Evolutionary conservation across 2,113 vertebrate genomes (phyloP), one percentile per base, ranked within the genome.

Genomic region (Pelmatolapia mariae): DNA sequence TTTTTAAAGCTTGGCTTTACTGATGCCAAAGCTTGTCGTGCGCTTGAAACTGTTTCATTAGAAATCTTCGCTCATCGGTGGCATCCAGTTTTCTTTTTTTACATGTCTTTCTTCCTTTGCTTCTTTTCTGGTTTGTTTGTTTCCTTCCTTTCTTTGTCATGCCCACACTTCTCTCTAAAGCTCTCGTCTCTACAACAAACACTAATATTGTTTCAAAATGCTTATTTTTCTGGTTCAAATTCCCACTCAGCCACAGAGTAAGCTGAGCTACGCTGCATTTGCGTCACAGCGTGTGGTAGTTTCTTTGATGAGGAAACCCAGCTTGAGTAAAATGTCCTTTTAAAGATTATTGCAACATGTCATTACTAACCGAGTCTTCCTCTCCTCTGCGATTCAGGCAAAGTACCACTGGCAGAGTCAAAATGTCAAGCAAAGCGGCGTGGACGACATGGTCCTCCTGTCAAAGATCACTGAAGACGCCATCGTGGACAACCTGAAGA

Each of bases 391-490:
- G 12, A 33, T 85, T 76, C 79, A 98, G 98, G 97, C 94, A 79
- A 99, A 99, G 95, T 99, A 99, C 89, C 98, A 99, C 95, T 99
- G 99, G 99, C 98, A 99, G 96, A 99, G 98, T 96, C 98, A 99
- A 93, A 99, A 99, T 81, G 99, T 99, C 79, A 99, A 99, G 86
- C 98, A 99, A 92, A 99, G 98, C 0, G 98, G 99, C 0, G 98
- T 99, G 96, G 99, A 99, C 0, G 99, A 99, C 96, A 99, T 99
- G 99, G 98, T 99, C 83, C 96, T 99, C 57, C 96, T 99, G 81
- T 97, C 98, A 85, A 99, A 98, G 93, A 99, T 99, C 97, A 97
- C 93, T 0, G 99, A 99, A 93, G 98, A 99, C 0, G 97, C 98
- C 90, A 99, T 99, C 0, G 98, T 99, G 94, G 97, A 97, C 87